Evolutionary conservation across 2,888 invertebrate species (phyloP).

Genomic region (Chrysolina haemoptera): DNA sequence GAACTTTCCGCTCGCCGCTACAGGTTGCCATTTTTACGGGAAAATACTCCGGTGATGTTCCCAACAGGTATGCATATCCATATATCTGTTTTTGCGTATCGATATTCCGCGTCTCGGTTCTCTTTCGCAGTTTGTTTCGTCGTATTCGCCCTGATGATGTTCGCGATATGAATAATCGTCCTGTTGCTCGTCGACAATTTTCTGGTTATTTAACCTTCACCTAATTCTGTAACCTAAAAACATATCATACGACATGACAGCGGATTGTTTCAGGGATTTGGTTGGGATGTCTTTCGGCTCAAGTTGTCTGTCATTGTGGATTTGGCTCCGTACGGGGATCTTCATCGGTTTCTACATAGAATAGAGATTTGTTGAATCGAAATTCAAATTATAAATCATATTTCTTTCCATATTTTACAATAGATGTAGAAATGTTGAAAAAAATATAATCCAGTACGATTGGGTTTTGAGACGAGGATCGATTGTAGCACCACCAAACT

Average conservation of each 20-base stretch:
- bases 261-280: not conserved
- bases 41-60: conserved; percentile 25
- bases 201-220: conserved; percentile 31
- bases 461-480: too few species aligned
- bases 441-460: too few species aligned
- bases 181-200: conserved; percentile 2
- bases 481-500: too few species aligned
- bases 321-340: not conserved
- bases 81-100: not conserved
- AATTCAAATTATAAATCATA: too few species aligned
- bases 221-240: not conserved
- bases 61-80: conserved; percentile 35
- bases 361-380: too few species aligned
- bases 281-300: not conserved
- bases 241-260: not conserved
- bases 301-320: conserved; percentile 8
- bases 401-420: too few species aligned
- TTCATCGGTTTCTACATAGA: too few species aligned
- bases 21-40: conserved; percentile 49
- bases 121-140: not conserved
- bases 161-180: not conserved
- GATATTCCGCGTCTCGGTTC: not conserved
- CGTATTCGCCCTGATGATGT: not conserved
- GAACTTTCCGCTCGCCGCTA: conserved; percentile 36
- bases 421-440: too few species aligned